These are phyloP conservation scores for Laupala kohalensis DNA, from an alignment of 1,140 invertebrate species.

Conservation along the genomic window DNA sequence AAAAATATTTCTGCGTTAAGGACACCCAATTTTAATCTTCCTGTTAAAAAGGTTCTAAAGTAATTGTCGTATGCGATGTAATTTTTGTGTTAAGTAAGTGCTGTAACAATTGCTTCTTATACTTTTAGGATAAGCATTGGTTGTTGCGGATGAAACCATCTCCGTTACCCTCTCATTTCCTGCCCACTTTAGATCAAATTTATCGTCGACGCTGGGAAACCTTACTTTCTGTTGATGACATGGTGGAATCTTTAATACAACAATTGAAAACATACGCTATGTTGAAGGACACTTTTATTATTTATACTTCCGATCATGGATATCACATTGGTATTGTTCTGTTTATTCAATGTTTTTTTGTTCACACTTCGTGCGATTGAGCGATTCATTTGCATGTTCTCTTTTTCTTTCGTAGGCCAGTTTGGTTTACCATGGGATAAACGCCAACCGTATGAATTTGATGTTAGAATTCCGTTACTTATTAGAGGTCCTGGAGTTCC, in stretches of 20 bases:
- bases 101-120: background rate
- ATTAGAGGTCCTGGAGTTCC: conserved; percentile 58
- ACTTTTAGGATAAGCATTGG: conserved; percentile 64
- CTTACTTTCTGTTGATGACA: conserved; percentile 72
- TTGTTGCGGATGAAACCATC: conserved; percentile 49
- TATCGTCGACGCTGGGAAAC: conserved; percentile 61
- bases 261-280: conserved; percentile 36
- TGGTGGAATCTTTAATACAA: conserved; percentile 51
- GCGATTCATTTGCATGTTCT: background rate
- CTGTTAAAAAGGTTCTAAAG: conserved; percentile 29
- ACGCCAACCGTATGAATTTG: conserved; percentile 76
- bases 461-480: conserved; percentile 68
- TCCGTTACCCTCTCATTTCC: conserved; percentile 38
- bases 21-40: conserved; percentile 60
- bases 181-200: conserved; percentile 47
- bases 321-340: conserved; percentile 59
- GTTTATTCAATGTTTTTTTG: no score
- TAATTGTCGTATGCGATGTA: no score
- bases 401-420: conserved; percentile 44
- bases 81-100: background rate
- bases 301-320: conserved; percentile 80
- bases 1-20: conserved; percentile 42
- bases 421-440: conserved; percentile 78
- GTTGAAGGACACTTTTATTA: conserved; percentile 61
- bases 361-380: no score